These are phyloP conservation scores for Sinohyriopsis cumingii DNA, from an alignment of 2,888 invertebrate species.

Conservation along the genomic window DNA sequence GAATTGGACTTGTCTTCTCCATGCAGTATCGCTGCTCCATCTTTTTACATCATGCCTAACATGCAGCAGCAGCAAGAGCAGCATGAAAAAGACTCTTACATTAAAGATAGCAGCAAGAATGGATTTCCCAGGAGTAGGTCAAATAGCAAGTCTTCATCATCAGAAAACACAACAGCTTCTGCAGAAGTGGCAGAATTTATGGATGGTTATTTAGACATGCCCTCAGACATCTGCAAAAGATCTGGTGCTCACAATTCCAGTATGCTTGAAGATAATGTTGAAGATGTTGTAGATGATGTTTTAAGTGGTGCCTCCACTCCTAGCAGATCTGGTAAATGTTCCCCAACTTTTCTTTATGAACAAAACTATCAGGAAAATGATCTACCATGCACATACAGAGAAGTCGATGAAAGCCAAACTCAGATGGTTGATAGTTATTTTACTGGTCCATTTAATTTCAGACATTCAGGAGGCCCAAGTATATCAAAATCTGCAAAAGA, in stretches of 20 bases:
- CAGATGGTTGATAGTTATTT: too few species aligned
- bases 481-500: too few species aligned
- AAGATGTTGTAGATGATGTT: conserved; percentile 10
- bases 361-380: too few species aligned
- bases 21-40: too few species aligned
- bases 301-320: not conserved
- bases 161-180: conserved; percentile 16
- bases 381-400: too few species aligned
- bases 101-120: not conserved
- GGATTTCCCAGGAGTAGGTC: conserved; percentile 8
- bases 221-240: conserved; percentile 5
- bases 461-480: too few species aligned
- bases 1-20: too few species aligned
- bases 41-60: too few species aligned
- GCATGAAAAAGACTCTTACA: conserved; percentile 1
- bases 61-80: not conserved
- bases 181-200: conserved; percentile 14
- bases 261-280: not conserved
- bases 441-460: too few species aligned
- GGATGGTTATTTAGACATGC: conserved; percentile 4
- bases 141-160: conserved; percentile 19
- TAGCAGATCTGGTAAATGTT: too few species aligned
- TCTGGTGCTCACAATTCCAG: conserved; percentile 10
- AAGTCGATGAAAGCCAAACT: too few species aligned
- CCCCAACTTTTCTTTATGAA: too few species aligned